Evolutionary conservation across 2,113 vertebrate genomes (phyloP).

Genomic region (Dunckerocampus dactyliophorus): DNA sequence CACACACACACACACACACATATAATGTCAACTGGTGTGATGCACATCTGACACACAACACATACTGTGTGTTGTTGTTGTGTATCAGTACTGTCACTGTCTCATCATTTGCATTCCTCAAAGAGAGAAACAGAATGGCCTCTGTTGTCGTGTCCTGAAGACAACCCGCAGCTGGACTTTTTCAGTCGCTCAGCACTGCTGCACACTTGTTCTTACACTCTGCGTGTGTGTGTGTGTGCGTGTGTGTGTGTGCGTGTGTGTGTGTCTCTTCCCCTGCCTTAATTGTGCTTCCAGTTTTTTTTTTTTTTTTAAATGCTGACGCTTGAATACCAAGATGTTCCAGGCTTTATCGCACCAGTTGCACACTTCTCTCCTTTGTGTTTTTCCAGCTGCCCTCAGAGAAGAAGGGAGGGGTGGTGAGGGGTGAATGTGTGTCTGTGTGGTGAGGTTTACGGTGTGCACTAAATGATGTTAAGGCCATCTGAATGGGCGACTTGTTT

Average conservation of each 20-base stretch:
- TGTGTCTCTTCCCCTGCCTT: constrained; percentile 13
- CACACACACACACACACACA: no score
- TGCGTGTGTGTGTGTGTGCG: no score
- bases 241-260: no score
- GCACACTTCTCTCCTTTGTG: constrained; percentile 75
- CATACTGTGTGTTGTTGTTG: constrained; percentile 37
- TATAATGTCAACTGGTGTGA: constrained; percentile 22
- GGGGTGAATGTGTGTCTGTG: constrained; percentile 29
- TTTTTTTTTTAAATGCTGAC: constrained; percentile 43
- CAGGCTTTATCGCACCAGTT: constrained; percentile 73
- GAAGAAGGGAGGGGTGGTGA: constrained; percentile 26
- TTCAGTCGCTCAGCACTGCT: constrained; percentile 20
- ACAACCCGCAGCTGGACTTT: constrained; percentile 54
- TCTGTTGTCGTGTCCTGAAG: constrained; percentile 54
- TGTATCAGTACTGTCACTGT: constrained; percentile 34
- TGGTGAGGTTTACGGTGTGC: constrained; percentile 15
- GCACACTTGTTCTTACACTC: constrained; percentile 39
- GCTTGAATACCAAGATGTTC: constrained; percentile 70
- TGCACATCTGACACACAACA: constrained; percentile 49
- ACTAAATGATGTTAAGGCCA: constrained; percentile 21
- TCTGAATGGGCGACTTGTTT: constrained; percentile 23
- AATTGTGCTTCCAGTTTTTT: constrained; percentile 64
- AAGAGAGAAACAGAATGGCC: constrained; percentile 32
- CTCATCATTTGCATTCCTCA: constrained; percentile 61
- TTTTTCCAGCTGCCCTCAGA: constrained; percentile 72